Evolutionary conservation across 1,140 invertebrate genomes (phyloP), one percentile per base, ranked within the genome.

Genomic region (Drosophila lacteicornis): DNA sequence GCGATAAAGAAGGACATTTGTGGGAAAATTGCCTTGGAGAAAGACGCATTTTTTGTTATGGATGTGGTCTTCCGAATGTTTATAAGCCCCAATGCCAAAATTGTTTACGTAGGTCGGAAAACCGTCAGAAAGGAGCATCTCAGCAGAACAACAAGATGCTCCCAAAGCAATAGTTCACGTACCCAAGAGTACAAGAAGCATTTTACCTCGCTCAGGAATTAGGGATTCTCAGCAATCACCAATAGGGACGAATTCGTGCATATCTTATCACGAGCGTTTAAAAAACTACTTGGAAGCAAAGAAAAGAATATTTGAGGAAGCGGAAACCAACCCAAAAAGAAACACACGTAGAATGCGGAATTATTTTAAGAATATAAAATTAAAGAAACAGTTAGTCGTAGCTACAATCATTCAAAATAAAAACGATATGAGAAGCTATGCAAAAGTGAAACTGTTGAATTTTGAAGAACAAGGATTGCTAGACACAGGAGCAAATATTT

Each of bases 401-500:
- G 46, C 56, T 2, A n/a, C 63, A 13, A 43, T 66, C 8, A 17
- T 68, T 3, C 17, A 13, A 13, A 49, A 36, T 13, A 22, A 17
- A 40, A 40, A 45, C 3, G 47, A 61, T 27, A 38, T 46, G 17
- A 27, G 67, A 42, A 43, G 30, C 27, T 69, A 69, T 27, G 67
- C 67, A 30, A 36, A 43, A 22, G 57, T 60, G 4, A 17, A 12
- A 17, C 42, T 69, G n/a, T 19, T 61, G 12, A 22, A 69, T 17
- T 61, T 33, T 19, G 11, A 25, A 13, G 50, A 63, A 43, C 47
- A 42, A n/a, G 68, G 60, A 19, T 40, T 63, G 8, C 22, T 71
- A 17, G 68, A 71, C 25, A 63, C 51, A 5, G 59, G 68, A 2
- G 60, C 60, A 5, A 71, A 51, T 40, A 63, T 71, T 6, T 56